Conservation (phyloP, 30 jellyfish, hydroid and myxozoan species). For the Euphysa ruthae region DNA sequence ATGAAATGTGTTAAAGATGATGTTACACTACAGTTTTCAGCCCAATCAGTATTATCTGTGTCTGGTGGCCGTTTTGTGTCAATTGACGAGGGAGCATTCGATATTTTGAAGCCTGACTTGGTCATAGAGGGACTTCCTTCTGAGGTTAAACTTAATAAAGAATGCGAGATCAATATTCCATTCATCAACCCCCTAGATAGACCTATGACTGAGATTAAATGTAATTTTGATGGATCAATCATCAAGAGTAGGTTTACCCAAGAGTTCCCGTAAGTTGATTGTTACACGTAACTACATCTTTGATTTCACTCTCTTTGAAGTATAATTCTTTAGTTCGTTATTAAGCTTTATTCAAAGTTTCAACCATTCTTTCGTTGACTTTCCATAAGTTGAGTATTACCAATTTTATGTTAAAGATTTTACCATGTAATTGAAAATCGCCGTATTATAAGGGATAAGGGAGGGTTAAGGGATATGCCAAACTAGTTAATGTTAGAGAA, state of each 20-base stretch:
- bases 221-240: conserved; percentile 68
- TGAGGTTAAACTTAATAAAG: conserved; percentile 12
- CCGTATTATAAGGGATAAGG: too few species aligned
- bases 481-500: too few species aligned
- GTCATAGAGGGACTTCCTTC: conserved; percentile 18
- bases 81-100: not conserved
- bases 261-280: not conserved
- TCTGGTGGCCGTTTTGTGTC: not conserved
- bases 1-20: conserved; percentile 45
- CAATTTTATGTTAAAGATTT: too few species aligned
- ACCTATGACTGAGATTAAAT: conserved; percentile 33
- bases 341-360: too few species aligned
- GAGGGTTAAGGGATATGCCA: too few species aligned
- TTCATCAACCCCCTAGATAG: conserved; percentile 47
- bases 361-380: too few species aligned
- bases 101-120: not conserved
- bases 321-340: too few species aligned
- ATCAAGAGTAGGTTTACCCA: conserved; percentile 45
- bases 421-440: too few species aligned
- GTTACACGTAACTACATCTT: too few species aligned
- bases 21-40: conserved; percentile 51
- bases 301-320: not conserved
- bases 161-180: conserved; percentile 9
- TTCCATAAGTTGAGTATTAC: too few species aligned
- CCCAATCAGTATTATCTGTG: conserved; percentile 31